Conservation (phyloP, 2,888 invertebrate genomes). For the Conistra vaccinii region DNA sequence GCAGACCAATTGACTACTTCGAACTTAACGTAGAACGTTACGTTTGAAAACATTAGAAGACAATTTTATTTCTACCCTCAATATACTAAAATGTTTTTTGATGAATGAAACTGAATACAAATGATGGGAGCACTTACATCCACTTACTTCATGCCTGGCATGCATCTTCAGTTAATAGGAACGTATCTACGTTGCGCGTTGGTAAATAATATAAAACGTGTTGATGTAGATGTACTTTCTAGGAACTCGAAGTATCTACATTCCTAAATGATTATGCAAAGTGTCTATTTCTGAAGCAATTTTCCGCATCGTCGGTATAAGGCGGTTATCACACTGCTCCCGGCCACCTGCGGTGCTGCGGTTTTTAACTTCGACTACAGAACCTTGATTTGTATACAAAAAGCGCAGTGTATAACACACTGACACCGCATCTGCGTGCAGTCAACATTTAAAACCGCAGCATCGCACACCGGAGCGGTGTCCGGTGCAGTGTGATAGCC, state of each 20-base stretch:
- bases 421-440: too few relatives aligned
- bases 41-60: neutral
- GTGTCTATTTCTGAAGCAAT: conserved; percentile 21
- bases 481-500: too few relatives aligned
- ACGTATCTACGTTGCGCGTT: neutral
- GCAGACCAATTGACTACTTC: conserved; percentile 17
- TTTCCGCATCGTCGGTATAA: conserved; percentile 17
- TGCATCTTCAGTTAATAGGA: neutral
- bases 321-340: neutral
- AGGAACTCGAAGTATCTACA: neutral
- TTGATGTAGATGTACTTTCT: neutral
- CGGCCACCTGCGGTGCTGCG: neutral
- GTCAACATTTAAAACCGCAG: too few relatives aligned
- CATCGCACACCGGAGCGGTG: too few relatives aligned
- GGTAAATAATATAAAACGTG: neutral
- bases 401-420: neutral
- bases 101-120: neutral
- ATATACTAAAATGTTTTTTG: neutral
- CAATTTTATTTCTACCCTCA: neutral
- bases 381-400: neutral
- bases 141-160: neutral
- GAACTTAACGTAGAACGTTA: neutral
- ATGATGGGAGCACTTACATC: neutral
- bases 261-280: conserved; percentile 8
- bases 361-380: neutral